A percentile compares a stretch with the other conserved stretches of the same genome.
Conservation (phyloP, 2,113 vertebrate species). For the Pagrus major region DNA sequence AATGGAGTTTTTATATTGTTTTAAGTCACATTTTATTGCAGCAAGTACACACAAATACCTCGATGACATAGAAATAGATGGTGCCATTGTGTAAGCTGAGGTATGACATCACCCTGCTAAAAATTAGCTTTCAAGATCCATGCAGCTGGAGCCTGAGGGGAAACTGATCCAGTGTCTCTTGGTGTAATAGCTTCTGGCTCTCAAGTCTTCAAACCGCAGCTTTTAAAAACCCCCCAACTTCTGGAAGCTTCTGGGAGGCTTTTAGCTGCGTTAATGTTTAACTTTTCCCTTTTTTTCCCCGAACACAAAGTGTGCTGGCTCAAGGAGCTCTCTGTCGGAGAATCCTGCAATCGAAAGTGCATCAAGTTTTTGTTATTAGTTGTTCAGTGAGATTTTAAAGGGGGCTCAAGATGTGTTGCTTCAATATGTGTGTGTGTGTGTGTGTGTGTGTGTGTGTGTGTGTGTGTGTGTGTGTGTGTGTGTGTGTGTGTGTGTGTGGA, state of each 20-base stretch:
- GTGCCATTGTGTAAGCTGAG: slow-evolving; percentile 41
- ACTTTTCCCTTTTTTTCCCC: slow-evolving; percentile 10
- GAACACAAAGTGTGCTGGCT: not conserved
- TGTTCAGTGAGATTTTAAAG: not conserved
- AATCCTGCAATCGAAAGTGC: not conserved
- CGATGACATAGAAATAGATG: slow-evolving; percentile 23
- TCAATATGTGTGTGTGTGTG: slow-evolving; percentile 2
- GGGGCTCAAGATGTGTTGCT: slow-evolving; percentile 6
- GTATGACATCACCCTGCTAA: slow-evolving; percentile 65
- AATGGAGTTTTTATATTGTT: not conserved
- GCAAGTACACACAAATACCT: not conserved
- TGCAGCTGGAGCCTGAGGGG: slow-evolving; percentile 25
- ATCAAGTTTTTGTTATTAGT: not conserved
- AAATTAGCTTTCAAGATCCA: slow-evolving; percentile 38
- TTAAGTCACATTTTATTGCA: slow-evolving; percentile 7
- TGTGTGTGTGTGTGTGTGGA: not conserved
- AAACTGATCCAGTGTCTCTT: slow-evolving; percentile 20
- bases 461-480: too few species aligned
- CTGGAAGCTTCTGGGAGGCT: slow-evolving; percentile 55
- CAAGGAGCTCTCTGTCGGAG: not conserved
- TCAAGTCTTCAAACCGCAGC: slow-evolving; percentile 24
- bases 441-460: too few species aligned
- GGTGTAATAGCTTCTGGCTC: slow-evolving; percentile 27
- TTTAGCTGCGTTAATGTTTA: slow-evolving; percentile 58
- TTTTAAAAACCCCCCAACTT: slow-evolving; percentile 47